Percentiles rank a stretch among this genome's conserved stretches.
These are phyloP conservation scores for Vireo griseus DNA, from an alignment of 2,797 vertebrate genomes.

Conservation along the genomic window DNA sequence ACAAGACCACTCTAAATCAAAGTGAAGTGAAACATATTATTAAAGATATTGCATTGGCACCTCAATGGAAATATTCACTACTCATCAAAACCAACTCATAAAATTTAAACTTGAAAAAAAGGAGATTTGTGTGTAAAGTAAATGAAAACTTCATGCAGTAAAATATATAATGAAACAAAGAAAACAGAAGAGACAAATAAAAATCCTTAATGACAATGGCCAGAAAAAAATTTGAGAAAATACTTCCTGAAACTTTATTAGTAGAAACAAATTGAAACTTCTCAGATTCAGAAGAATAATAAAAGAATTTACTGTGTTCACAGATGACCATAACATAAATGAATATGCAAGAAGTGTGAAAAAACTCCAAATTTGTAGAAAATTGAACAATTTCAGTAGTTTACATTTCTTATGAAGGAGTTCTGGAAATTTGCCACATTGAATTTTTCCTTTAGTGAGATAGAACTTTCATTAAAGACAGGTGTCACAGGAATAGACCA, in stretches of 20 bases:
- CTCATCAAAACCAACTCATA: neutral
- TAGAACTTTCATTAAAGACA: neutral
- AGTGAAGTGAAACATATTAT: neutral
- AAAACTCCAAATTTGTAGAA: neutral
- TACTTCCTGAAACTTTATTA: neutral
- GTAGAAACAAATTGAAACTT: neutral
- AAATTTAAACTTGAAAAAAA: neutral
- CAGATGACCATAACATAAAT: neutral
- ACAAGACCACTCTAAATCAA: neutral
- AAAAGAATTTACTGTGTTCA: neutral
- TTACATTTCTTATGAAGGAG: neutral
- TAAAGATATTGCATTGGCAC: neutral
- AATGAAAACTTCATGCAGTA: neutral
- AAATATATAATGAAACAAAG: neutral
- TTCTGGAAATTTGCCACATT: neutral
- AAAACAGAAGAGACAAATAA: neutral
- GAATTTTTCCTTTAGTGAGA: neutral
- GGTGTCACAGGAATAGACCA: neutral
- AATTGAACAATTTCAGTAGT: accelerated
- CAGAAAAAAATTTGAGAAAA: neutral
- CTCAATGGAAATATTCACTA: neutral
- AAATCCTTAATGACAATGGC: neutral
- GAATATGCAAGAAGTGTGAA: neutral
- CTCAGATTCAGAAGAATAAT: neutral
- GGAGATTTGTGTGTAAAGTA: neutral